Percentiles rank a stretch among this genome's conserved stretches.
Evolutionary conservation across 2,797 vertebrate species (phyloP).

Genomic region (Phoebastria nigripes): DNA sequence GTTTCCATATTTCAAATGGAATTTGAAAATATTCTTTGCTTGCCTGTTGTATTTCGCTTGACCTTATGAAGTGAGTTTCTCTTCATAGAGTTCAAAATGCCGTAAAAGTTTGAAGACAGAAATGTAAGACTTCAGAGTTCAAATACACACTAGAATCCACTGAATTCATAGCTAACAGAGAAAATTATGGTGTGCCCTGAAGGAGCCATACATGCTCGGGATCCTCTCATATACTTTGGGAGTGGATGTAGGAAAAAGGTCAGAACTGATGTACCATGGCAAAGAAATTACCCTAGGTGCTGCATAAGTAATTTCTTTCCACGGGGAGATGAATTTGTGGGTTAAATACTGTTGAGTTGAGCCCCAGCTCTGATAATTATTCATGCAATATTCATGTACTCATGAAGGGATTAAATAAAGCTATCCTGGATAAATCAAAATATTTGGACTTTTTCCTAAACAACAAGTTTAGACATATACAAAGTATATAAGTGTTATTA

Average conservation of each 20-base stretch:
- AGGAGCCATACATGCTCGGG: background rate
- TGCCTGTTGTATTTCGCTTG: background rate
- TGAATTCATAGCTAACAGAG: background rate
- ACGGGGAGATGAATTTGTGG: background rate
- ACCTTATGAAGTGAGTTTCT: background rate
- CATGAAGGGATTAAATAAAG: background rate
- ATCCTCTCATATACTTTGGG: background rate
- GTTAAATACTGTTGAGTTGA: background rate
- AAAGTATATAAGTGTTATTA: background rate
- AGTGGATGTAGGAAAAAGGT: background rate
- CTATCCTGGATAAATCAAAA: background rate
- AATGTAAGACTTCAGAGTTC: background rate
- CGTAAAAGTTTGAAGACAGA: background rate
- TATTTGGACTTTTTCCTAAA: background rate
- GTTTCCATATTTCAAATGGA: background rate
- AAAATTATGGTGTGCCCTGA: background rate
- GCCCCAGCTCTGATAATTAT: background rate
- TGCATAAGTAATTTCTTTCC: background rate
- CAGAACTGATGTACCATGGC: background rate
- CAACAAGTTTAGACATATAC: background rate
- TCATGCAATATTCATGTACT: background rate
- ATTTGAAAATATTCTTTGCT: background rate
- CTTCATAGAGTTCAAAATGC: background rate
- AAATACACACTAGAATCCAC: background rate
- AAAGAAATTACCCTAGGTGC: background rate